phyloP scores from a whole-genome alignment of 2,888 invertebrate species.

The Venustoraphidia nigricollis region DNA sequence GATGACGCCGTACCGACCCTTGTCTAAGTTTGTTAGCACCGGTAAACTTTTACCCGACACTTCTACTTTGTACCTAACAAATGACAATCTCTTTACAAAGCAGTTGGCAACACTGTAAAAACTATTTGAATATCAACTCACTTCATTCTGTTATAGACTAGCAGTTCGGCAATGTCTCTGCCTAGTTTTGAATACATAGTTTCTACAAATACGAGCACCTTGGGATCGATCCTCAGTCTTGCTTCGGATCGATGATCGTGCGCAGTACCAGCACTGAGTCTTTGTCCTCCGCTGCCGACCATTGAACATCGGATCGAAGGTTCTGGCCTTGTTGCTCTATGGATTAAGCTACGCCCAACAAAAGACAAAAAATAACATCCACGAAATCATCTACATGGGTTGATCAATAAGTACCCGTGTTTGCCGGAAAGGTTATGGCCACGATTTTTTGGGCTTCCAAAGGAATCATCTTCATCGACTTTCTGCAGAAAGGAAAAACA shows the following conservation, averaged over 20 bases:
- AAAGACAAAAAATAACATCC: neutral
- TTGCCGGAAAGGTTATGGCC: too few relatives aligned
- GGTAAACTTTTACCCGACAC: conserved; percentile 87
- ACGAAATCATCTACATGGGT: too few relatives aligned
- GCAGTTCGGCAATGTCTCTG: conserved; percentile 76
- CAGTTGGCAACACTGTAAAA: conserved; percentile 1
- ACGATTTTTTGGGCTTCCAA: too few relatives aligned
- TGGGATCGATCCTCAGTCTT: conserved; percentile 75
- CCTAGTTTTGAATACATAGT: conserved; percentile 85
- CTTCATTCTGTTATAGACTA: conserved; percentile 89
- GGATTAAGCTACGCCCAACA: conserved; percentile 40
- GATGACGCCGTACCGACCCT: conserved; percentile 90
- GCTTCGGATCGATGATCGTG: conserved; percentile 79
- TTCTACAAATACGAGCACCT: conserved; percentile 87
- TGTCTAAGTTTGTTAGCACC: conserved; percentile 82
- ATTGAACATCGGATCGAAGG: conserved; percentile 68
- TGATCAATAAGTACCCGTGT: too few relatives aligned
- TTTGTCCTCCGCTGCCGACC: conserved; percentile 42
- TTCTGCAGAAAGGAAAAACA: too few relatives aligned
- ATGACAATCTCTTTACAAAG: neutral
- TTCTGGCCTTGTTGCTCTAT: conserved; percentile 66
- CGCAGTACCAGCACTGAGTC: conserved; percentile 34
- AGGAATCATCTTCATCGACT: too few relatives aligned
- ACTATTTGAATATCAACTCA: conserved; percentile 32
- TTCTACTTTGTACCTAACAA: conserved; percentile 79